These are phyloP conservation scores for Drosophila micromelanica DNA, from an alignment of 1,140 invertebrate genomes.

Conservation along the genomic window DNA sequence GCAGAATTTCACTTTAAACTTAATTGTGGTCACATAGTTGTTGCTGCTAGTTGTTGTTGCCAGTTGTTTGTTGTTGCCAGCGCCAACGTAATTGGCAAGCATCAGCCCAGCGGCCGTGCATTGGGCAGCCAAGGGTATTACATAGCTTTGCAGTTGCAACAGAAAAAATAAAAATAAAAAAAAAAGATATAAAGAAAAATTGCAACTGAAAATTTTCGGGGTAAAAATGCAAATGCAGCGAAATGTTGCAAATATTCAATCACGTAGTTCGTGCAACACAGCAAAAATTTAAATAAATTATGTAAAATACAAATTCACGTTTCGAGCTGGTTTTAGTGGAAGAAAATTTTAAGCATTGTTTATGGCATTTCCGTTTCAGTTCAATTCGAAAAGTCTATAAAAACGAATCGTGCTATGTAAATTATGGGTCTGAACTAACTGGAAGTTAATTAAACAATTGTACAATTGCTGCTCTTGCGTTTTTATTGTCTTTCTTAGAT, in stretches of 20 bases:
- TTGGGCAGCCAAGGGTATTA: conserved; percentile 69
- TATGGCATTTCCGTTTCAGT: conserved; percentile 66
- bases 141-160: conserved; percentile 50
- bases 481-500: conserved; percentile 14
- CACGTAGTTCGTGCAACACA: conserved; percentile 78
- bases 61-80: conserved; percentile 20
- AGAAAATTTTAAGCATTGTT: conserved; percentile 38
- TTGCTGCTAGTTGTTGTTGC: conserved; percentile 19
- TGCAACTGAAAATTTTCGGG: conserved; percentile 46
- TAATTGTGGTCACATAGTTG: conserved; percentile 64
- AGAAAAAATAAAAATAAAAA: not conserved
- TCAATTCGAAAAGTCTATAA: conserved; percentile 17
- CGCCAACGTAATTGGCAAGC: conserved; percentile 70
- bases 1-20: conserved; percentile 78
- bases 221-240: conserved; percentile 60
- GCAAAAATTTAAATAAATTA: conserved; percentile 78
- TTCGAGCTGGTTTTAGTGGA: conserved; percentile 30
- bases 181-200: conserved; percentile 11
- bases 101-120: conserved; percentile 45
- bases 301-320: conserved; percentile 63
- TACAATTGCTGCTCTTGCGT: conserved; percentile 30
- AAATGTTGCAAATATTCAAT: conserved; percentile 82
- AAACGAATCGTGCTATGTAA: conserved; percentile 45
- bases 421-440: conserved; percentile 22
- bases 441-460: conserved; percentile 34